Base-by-base conservation (phyloP, 2,113 vertebrate species). In the Chamaetylas fuelleborni region DNA sequence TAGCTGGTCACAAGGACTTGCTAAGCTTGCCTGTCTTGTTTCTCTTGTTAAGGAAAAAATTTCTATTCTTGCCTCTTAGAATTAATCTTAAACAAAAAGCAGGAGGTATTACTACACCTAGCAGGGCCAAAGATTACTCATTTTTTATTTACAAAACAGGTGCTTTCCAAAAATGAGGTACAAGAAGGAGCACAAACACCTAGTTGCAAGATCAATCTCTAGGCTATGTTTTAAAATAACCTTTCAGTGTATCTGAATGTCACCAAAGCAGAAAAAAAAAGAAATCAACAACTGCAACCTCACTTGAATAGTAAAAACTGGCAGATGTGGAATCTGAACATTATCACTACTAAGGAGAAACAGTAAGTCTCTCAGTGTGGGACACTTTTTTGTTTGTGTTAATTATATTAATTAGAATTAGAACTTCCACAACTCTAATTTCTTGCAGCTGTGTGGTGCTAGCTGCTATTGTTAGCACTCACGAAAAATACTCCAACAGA, bases 401-500 rank as follows among this genome's bases (percentile, higher is more conserved):
- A 97, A 98, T 98, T 97, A 97, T 96, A 95, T 95, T 98, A 97
- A 98, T 98, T 98, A 97, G 96, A 98, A 97, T 97, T 95, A 97
- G 92, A 97, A 96, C 71, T 87, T 96, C 82, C 93, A 97, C 71
- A 70, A 92, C 93, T 96, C 92, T 92, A 95, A 96, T 97, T 96
- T 97, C 69, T 62, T 96, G 67, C 96, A 98, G 96, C 96, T 98
- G 96, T 95, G 91, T 91, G 67, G 70, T 91, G 83, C 66, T 95
- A 80, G 34, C 66, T 81, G 48, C 88, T 96, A 84, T 96, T 93
- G 94, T 94, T 95, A 95, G 82, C 66, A 22, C 74, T 84, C 54
- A 47, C 1, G 5, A 93, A 94, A 95, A 97, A 94, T 65, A 90
- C 42, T 97, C 97, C 97, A 96, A 97, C 81, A 98, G 97, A 97